Base-by-base conservation (phyloP, 2,113 vertebrate species). In the Stegostoma tigrinum region DNA sequence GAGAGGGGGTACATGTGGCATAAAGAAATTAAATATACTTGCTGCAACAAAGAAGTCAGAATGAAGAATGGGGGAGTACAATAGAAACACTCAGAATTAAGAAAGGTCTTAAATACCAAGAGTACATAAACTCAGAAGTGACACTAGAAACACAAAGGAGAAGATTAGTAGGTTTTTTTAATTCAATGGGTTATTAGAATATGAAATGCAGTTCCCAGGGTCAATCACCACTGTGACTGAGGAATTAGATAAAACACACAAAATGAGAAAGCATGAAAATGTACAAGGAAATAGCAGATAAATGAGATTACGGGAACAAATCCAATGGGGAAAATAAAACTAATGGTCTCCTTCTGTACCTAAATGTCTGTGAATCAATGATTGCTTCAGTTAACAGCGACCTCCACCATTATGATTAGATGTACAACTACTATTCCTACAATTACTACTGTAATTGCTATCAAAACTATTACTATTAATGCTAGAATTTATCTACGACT, bases 231-330 rank as follows among this genome's bases (percentile, higher is more conserved):
- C 6, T 38, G 34, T 64, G 15, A 64, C 66, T 38, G 38, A 93
- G 34, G 64, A 93, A 93, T 93, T 93, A 93, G 89, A 93, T 66
- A 93, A 93, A 75, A 38, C 64, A 66, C 17, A 66, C 38, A n/a
- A 45, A 93, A 93, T 66, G 61, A 34, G 66, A 93, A 93, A 93
- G n/a, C n/a, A 93, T 66, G 66, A 93, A 66, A 38, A 5, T 19
- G 17, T 66, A 66, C 61, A 38, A 66, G 89, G 89, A 93, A 93
- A 66, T 5, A 66, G 64, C 61, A 66, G 61, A 93, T 64, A 67
- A 93, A 93, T n/a, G 15, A 38, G 61, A 38, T 38, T 66, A 67
- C 61, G 64, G 61, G 61, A 61, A 61, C 61, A 66, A 64, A 66
- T 66, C 89, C 38, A 93, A 38, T 64, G 30, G 61, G 14, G 61